Conservation (phyloP, 2,888 invertebrate genomes). For the Altica lythri region DNA sequence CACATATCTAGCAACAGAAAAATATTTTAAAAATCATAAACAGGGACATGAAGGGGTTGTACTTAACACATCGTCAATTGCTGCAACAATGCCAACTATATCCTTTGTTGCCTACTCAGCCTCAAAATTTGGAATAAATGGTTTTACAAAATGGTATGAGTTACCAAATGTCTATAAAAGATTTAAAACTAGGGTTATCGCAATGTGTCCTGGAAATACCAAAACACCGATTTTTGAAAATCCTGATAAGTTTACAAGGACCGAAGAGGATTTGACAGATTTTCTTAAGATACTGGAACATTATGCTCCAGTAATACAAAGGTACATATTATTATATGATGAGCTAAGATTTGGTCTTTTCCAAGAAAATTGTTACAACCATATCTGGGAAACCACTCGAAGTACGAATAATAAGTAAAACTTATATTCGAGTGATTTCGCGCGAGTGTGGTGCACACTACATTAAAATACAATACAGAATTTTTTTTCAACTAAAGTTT, state of each 20-base stretch:
- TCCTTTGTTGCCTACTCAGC: not conserved
- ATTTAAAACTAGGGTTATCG: not conserved
- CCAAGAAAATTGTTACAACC: too few species aligned
- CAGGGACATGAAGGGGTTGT: slow-evolving; percentile 29
- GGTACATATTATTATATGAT: too few species aligned
- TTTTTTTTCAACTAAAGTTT: not conserved
- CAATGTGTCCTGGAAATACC: too few species aligned
- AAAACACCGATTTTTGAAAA: too few species aligned
- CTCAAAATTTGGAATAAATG: not conserved
- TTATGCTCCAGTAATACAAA: slow-evolving; percentile 41
- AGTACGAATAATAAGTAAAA: not conserved
- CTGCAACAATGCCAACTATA: slow-evolving; percentile 7
- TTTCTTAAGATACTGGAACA: not conserved
- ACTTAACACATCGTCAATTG: slow-evolving; percentile 29
- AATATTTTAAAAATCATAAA: slow-evolving; percentile 30
- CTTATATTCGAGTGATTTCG: not conserved
- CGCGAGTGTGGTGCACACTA: too few species aligned
- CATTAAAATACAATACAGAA: not conserved
- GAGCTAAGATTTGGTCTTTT: too few species aligned
- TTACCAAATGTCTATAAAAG: not conserved
- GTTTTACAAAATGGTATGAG: not conserved
- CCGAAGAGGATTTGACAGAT: not conserved
- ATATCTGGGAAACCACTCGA: not conserved
- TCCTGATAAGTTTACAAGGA: too few species aligned
- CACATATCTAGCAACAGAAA: slow-evolving; percentile 27